Evolutionary conservation across 2,797 vertebrate genomes (phyloP).

Genomic region (Tauraco hartlaubi): DNA sequence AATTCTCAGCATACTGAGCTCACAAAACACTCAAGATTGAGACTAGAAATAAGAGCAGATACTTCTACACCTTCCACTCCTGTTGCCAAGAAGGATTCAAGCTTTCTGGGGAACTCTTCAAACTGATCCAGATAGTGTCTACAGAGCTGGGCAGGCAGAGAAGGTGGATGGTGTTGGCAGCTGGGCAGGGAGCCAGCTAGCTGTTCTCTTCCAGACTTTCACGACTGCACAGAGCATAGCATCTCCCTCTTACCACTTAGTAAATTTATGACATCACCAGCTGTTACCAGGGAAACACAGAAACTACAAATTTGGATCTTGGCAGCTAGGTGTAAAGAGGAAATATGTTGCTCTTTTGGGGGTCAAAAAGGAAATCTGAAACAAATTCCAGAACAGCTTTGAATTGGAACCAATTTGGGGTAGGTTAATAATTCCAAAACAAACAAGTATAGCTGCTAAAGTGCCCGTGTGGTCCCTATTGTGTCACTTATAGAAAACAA

Average conservation of each 20-base stretch:
- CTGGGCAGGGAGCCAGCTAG: not conserved
- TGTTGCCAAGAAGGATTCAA: not conserved
- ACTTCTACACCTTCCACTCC: not conserved
- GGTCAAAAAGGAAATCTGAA: not conserved
- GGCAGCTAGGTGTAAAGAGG: constrained; percentile 14
- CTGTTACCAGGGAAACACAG: constrained; percentile 57
- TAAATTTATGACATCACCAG: constrained; percentile 6
- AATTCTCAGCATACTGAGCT: not conserved
- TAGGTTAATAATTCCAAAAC: not conserved
- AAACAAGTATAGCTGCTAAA: not conserved
- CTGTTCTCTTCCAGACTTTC: constrained; percentile 26
- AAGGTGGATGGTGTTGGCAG: not conserved
- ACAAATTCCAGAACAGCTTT: not conserved
- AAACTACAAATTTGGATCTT: constrained; percentile 22
- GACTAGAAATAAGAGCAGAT: not conserved
- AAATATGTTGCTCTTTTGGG: constrained; percentile 22
- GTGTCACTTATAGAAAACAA: not conserved
- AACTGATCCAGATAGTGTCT: not conserved
- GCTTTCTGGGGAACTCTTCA: not conserved
- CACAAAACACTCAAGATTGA: not conserved
- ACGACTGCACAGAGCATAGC: not conserved
- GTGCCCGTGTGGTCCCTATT: not conserved
- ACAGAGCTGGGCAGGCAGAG: not conserved
- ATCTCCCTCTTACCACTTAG: constrained; percentile 17
- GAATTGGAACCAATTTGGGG: not conserved